Evolutionary conservation across 2,113 vertebrate genomes (phyloP), one percentile per base, ranked within the genome.

Genomic region (Laticauda colubrina): DNA sequence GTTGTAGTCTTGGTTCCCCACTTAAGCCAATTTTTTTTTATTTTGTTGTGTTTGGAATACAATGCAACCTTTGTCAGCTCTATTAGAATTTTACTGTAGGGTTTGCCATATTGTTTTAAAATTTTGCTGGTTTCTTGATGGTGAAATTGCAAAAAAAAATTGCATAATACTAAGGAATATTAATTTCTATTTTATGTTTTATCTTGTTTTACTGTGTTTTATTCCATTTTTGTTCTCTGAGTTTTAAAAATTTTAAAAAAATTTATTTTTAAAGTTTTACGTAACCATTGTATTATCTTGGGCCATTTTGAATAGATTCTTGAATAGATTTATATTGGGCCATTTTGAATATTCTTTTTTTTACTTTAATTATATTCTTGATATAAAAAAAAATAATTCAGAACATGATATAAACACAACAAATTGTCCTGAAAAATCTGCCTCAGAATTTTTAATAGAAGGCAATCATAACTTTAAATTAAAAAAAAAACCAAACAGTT

Each of bases 71-170:
- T 94, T 10, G 92, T 93, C 94, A 95, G 87, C 96, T 96, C 95
- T 97, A 94, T 24, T 92, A 96, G 93, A 95, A 95, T 97, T 97
- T 94, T 93, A 94, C 95, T 96, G 96, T 95, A 94, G 96, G 94
- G 95, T 95, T 96, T 95, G 93, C 96, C 95, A 93, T 93, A 95
- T 96, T 95, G 93, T 93, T 93, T 96, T 96, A 97, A 96, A 96
- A 95, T 96, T 96, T 95, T 94, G 96, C 93, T 93, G 89, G 93
- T 96, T 97, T 97, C 97, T 95, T 94, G 94, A 95, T 59, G 92
- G 29, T 91, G 92, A 96, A 96, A 96, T 96, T 26, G 24, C 23
- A 56, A 61, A 26, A 61, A 61, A 61, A 61, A 26, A 10, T 10
- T 26, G 57, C 57, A 26, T 26, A 26, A 61, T 61, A 61, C 23